A percentile compares a stretch with the other conserved stretches of the same genome.
Evolutionary conservation across 2,888 invertebrate species (phyloP).

Genomic region (Torymus texanus): DNA sequence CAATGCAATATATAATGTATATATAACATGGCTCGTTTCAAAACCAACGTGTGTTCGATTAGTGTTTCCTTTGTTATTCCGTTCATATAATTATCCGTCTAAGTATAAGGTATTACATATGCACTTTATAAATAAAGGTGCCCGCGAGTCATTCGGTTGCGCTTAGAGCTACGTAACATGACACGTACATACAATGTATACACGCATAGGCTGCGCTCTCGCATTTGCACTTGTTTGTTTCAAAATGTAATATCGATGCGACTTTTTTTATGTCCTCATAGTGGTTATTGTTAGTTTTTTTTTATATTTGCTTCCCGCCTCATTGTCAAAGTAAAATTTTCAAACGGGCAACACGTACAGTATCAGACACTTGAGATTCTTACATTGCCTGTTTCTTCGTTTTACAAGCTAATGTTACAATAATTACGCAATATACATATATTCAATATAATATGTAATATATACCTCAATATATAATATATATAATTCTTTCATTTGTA

Average conservation of each 20-base stretch:
- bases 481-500: slow-evolving; percentile 57
- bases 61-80: slow-evolving; percentile 36
- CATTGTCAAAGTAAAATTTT: slow-evolving; percentile 52
- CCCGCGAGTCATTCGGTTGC: slow-evolving; percentile 53
- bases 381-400: slow-evolving; percentile 58
- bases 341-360: slow-evolving; percentile 37
- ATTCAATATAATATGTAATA: slow-evolving; percentile 61
- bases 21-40: slow-evolving; percentile 46
- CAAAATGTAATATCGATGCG: slow-evolving; percentile 54
- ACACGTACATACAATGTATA: slow-evolving; percentile 58
- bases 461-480: slow-evolving; percentile 58
- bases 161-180: slow-evolving; percentile 58
- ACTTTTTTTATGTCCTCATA: slow-evolving; percentile 37
- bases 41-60: slow-evolving; percentile 46
- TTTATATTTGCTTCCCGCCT: slow-evolving; percentile 30
- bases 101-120: slow-evolving; percentile 48
- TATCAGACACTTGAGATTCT: slow-evolving; percentile 71
- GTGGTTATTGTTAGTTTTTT: slow-evolving; percentile 19
- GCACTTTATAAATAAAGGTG: slow-evolving; percentile 56
- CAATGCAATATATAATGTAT: slow-evolving; percentile 33
- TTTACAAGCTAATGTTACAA: slow-evolving; percentile 52
- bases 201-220: slow-evolving; percentile 63
- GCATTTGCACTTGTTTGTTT: slow-evolving; percentile 58
- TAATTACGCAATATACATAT: slow-evolving; percentile 61
- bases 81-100: slow-evolving; percentile 40